Evolutionary conservation across 2,888 invertebrate species (phyloP), one percentile per base, ranked within the genome.

Genomic region (Pteria penguin): DNA sequence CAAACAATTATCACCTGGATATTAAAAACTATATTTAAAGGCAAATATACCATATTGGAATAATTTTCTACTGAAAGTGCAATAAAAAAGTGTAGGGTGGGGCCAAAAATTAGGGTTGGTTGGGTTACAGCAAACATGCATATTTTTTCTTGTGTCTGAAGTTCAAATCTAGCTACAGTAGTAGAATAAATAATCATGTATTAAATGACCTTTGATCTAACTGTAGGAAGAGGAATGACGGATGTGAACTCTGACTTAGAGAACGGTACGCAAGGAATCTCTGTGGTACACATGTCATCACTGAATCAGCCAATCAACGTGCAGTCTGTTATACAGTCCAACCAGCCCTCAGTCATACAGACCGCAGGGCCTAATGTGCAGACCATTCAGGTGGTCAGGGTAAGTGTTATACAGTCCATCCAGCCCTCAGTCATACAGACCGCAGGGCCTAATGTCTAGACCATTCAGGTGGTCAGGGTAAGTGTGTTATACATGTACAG

Each of bases 341-440:
- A 97, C 93, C 97, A 97, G 92, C 97, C 97, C 92, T 97, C 97
- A 84, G 98, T 98, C 70, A 98, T 98, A 92, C 98, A 98, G 93
- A 96, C 97, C 76, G 96, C 96, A 33, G 97, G 96, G 82, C 96
- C 95, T 91, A 86, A 85, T 76, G 94, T 97, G 90, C 96, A 96
- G 92, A 95, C 96, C 72, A 94, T 98, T 91, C 97, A 97, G 94
- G 96, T 97, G 36, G 89, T 88, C n/a, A 78, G 89, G 80, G 88
- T 87, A 82, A n/a, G n/a, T n/a, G n/a, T n/a, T n/a, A n/a, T n/a
- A n/a, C n/a, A n/a, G n/a, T n/a, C n/a, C n/a, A n/a, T n/a, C n/a
- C n/a, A n/a, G n/a, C n/a, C n/a, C n/a, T 97, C 97, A 84, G 98
- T 98, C 70, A 98, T 98, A 92, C 98, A 98, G 93, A 96, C 97